A percentile compares a stretch with the other conserved stretches of the same genome.
Evolutionary conservation across 1,140 invertebrate species (phyloP).

Genomic region (Berghia stephanieae): DNA sequence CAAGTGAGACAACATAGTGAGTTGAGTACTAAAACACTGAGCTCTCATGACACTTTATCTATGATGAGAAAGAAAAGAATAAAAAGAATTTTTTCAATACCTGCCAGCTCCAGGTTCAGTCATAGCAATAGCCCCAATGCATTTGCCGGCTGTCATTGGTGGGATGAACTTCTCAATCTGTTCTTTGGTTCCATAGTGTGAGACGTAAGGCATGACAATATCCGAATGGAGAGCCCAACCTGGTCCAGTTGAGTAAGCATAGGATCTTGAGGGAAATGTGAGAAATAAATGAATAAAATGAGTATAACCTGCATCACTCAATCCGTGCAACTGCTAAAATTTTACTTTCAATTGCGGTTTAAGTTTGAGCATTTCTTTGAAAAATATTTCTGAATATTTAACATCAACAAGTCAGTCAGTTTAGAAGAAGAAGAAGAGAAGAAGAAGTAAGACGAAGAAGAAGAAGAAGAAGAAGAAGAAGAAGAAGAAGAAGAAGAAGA

Average conservation of each 20-base stretch:
- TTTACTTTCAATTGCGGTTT: neutral
- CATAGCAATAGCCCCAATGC: constrained; percentile 69
- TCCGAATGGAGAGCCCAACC: constrained; percentile 69
- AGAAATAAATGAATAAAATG: neutral
- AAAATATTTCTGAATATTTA: neutral
- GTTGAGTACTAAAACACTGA: too few relatives aligned
- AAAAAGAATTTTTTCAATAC: too few relatives aligned
- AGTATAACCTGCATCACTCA: neutral
- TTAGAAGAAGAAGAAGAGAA: neutral
- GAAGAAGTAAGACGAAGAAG: too few relatives aligned
- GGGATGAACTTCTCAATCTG: constrained; percentile 68
- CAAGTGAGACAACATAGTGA: too few relatives aligned
- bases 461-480: too few relatives aligned
- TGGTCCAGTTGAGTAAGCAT: constrained; percentile 66
- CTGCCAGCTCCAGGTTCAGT: constrained; percentile 69
- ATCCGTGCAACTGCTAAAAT: neutral
- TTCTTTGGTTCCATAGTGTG: constrained; percentile 67
- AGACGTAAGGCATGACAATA: constrained; percentile 70
- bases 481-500: too few relatives aligned
- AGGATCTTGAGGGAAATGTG: constrained; percentile 54
- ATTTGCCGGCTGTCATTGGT: constrained; percentile 65
- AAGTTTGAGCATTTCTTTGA: neutral
- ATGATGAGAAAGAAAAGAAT: too few relatives aligned
- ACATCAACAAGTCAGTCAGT: neutral
- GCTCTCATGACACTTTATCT: too few relatives aligned